A percentile compares a stretch with the other conserved stretches of the same genome.
Evolutionary conservation across 2,888 invertebrate genomes (phyloP).

Genomic region (Willowsia nigromaculata): DNA sequence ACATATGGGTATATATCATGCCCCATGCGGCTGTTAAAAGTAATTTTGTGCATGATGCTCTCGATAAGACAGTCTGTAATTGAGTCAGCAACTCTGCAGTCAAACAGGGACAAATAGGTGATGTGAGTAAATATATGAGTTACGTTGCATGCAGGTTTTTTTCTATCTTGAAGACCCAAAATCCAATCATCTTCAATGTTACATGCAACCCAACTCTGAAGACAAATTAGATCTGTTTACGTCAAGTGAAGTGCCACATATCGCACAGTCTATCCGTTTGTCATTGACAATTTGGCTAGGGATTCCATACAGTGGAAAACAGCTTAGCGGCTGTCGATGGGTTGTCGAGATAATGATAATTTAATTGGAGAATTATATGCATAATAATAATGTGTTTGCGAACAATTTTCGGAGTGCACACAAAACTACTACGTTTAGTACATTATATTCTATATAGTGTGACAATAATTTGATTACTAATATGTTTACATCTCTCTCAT

Average conservation of each 20-base stretch:
- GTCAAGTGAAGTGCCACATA: background rate
- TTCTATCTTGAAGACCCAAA: background rate
- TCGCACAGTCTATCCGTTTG: background rate
- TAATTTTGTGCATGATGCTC: background rate
- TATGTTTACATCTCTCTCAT: too few species aligned
- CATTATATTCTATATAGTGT: too few species aligned
- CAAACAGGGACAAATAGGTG: background rate
- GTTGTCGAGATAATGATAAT: background rate
- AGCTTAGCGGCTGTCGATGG: background rate
- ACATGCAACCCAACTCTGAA: background rate
- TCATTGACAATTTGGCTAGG: background rate
- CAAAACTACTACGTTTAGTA: too few species aligned
- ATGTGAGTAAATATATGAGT: background rate
- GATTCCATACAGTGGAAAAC: background rate
- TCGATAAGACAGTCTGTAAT: background rate
- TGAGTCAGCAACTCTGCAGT: background rate
- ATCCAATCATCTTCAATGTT: background rate
- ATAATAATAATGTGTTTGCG: background rate
- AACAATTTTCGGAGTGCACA: too few species aligned
- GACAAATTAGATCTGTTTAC: background rate
- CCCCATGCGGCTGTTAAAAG: background rate
- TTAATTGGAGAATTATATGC: background rate
- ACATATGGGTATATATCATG: background rate
- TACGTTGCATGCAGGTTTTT: background rate
- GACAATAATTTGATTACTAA: too few species aligned